Conservation (phyloP, 2,113 vertebrate species). For the Lontra canadensis region DNA sequence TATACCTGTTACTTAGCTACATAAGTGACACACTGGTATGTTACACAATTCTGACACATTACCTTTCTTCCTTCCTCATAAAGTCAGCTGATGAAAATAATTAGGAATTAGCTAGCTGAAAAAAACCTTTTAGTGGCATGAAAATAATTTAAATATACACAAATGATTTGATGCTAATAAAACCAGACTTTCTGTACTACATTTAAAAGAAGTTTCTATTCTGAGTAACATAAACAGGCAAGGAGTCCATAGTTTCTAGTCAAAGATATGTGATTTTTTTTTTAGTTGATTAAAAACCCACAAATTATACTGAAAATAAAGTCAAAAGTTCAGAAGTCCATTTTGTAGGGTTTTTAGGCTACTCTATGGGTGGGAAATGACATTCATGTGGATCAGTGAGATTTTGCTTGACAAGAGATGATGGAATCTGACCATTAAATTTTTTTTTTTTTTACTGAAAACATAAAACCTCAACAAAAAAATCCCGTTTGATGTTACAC, state of each 20-base stretch:
- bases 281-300: conserved; percentile 12
- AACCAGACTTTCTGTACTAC: conserved; percentile 17
- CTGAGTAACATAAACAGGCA: background rate
- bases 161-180: background rate
- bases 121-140: background rate
- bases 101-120: background rate
- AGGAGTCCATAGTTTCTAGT: background rate
- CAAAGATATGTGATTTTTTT: conserved; percentile 22
- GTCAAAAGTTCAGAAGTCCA: conserved; percentile 3
- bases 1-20: background rate
- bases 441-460: conserved; percentile 37
- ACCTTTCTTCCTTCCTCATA: background rate
- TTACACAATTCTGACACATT: background rate
- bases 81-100: background rate
- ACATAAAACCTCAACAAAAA: conserved; percentile 57
- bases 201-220: conserved; percentile 28
- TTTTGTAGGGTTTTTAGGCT: background rate
- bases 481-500: conserved; percentile 4
- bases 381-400: background rate
- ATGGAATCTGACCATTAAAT: background rate
- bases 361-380: background rate
- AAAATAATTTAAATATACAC: conserved; percentile 10
- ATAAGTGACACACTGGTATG: background rate
- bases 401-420: conserved; percentile 34
- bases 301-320: background rate